Evolutionary conservation across 1,140 invertebrate genomes (phyloP).

Genomic region (Pomphorhynchus laevis): DNA sequence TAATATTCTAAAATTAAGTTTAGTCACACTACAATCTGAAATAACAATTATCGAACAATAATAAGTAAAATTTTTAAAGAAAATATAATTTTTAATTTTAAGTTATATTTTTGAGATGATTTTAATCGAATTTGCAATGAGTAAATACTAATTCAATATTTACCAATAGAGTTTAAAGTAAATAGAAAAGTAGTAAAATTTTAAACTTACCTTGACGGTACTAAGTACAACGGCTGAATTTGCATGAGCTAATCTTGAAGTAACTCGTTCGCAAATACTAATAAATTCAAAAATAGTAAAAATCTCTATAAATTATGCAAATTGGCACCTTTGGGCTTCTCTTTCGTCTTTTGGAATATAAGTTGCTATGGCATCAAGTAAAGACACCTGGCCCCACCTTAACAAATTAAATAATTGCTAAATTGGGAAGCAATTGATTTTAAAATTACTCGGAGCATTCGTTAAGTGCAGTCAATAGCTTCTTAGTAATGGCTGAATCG

Average conservation of each 20-base stretch:
- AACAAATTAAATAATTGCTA: background rate
- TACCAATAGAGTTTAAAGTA: background rate
- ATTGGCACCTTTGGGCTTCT: conserved; percentile 49
- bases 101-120: background rate
- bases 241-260: conserved; percentile 76
- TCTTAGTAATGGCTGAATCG: conserved; percentile 86
- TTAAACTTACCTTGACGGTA: conserved; percentile 44
- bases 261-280: conserved; percentile 82
- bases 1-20: too few species aligned
- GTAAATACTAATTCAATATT: background rate
- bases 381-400: conserved; percentile 78
- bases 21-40: too few species aligned
- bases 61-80: background rate
- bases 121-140: background rate
- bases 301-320: background rate
- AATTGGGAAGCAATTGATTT: conserved; percentile 1
- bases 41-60: too few species aligned
- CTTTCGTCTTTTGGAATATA: conserved; percentile 81
- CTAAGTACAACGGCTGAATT: conserved; percentile 97
- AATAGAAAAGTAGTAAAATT: conserved; percentile 7
- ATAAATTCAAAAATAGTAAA: conserved; percentile 12
- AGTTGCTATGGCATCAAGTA: conserved; percentile 77
- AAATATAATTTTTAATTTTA: too few species aligned
- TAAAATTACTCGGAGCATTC: conserved; percentile 62
- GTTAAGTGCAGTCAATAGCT: conserved; percentile 77